phyloP scores from a whole-genome alignment of 2,888 invertebrate genomes.

The Dryobotodes eremita region DNA sequence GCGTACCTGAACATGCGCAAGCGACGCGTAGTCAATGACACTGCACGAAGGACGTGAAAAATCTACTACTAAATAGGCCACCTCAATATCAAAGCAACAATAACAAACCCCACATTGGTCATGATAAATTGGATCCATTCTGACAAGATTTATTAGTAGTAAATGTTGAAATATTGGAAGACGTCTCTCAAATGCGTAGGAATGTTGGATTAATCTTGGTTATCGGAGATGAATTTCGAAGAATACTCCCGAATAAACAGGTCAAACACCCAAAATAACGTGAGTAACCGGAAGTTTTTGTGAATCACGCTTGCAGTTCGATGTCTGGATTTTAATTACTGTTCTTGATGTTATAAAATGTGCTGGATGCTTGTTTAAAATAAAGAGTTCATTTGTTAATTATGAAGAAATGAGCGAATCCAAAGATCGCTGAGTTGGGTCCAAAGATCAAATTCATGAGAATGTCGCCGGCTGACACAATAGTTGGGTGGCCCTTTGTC shows the following conservation, averaged over 20 bases:
- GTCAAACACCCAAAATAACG: slow-evolving; percentile 81
- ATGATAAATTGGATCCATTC: slow-evolving; percentile 66
- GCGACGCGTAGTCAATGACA: slow-evolving; percentile 75
- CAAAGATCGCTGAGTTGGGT: slow-evolving; percentile 19
- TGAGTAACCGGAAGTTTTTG: slow-evolving; percentile 77
- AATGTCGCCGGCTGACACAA: slow-evolving; percentile 29
- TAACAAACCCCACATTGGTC: slow-evolving; percentile 55
- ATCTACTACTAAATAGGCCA: slow-evolving; percentile 67
- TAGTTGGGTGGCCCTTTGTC: slow-evolving; percentile 50
- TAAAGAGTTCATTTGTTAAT: slow-evolving; percentile 28
- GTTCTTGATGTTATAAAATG: slow-evolving; percentile 49
- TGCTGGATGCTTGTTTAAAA: slow-evolving; percentile 24
- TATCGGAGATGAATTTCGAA: slow-evolving; percentile 73
- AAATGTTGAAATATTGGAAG: slow-evolving; percentile 66
- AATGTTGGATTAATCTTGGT: slow-evolving; percentile 72
- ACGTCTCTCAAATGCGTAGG: slow-evolving; percentile 55
- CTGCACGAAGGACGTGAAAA: slow-evolving; percentile 72
- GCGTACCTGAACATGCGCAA: slow-evolving; percentile 74
- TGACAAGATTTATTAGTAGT: slow-evolving; percentile 68
- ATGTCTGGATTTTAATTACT: slow-evolving; percentile 69
- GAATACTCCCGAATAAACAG: slow-evolving; percentile 77
- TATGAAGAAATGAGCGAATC: slow-evolving; percentile 17
- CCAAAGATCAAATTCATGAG: slow-evolving; percentile 33
- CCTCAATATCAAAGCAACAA: slow-evolving; percentile 65
- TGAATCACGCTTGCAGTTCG: slow-evolving; percentile 80